Conservation (phyloP, 1,140 invertebrate species). For the Drosophila chauvacae region DNA sequence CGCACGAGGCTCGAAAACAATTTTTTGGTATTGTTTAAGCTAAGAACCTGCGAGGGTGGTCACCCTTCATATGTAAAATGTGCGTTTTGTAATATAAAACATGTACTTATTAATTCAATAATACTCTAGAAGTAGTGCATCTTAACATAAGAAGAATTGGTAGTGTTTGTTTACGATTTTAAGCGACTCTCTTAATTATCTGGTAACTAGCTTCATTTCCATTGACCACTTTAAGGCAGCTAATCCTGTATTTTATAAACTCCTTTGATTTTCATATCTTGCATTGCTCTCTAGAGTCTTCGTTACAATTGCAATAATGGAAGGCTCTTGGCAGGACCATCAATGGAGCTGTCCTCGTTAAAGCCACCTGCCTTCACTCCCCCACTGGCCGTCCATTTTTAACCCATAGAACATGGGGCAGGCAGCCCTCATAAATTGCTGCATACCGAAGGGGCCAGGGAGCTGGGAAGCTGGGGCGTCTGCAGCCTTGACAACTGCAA, state of each 20-base stretch:
- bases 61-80: not conserved
- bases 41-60: not conserved
- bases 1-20: conserved; percentile 28
- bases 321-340: conserved; percentile 30
- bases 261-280: not conserved
- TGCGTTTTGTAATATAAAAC: not conserved
- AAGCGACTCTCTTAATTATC: not conserved
- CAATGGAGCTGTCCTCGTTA: conserved; percentile 21
- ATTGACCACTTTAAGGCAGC: not conserved
- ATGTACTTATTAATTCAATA: too few species aligned
- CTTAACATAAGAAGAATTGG: not conserved
- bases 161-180: not conserved
- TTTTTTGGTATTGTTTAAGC: not conserved
- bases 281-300: not conserved
- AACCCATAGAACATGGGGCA: not conserved
- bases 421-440: conserved; percentile 52
- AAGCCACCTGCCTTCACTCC: not conserved
- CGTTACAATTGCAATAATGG: conserved; percentile 30
- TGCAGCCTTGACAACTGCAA: conserved; percentile 81
- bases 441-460: conserved; percentile 14
- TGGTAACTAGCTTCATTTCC: too few species aligned
- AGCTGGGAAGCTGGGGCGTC: conserved; percentile 29
- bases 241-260: not conserved
- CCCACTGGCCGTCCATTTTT: not conserved
- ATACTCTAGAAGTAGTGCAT: not conserved